Conservation (phyloP, 1,140 invertebrate species). For the Helicorthomorpha holstii region DNA sequence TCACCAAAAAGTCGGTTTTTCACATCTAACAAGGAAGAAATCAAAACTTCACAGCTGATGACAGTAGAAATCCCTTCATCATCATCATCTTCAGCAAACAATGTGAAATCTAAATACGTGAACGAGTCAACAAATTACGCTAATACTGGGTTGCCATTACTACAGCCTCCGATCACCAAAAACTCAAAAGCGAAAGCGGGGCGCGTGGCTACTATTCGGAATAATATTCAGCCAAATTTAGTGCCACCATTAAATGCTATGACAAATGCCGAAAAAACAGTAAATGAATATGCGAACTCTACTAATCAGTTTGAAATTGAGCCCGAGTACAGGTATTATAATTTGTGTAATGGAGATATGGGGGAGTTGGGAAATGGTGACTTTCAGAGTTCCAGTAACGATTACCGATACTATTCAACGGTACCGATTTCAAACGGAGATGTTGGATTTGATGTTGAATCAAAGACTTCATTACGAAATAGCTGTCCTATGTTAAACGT, state of each 20-base stretch:
- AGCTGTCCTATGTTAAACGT: conserved; percentile 7
- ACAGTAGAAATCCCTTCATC: conserved; percentile 22
- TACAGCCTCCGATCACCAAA: background rate
- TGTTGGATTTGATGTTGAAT: background rate
- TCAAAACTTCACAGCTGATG: conserved; percentile 11
- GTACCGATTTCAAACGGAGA: background rate
- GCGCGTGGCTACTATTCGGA: background rate
- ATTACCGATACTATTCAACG: background rate
- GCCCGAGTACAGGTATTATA: background rate
- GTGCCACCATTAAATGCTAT: background rate
- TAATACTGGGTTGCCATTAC: too few relatives aligned
- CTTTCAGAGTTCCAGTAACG: background rate
- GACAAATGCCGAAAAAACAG: background rate
- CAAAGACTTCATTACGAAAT: background rate
- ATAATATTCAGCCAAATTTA: background rate
- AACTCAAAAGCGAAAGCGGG: background rate
- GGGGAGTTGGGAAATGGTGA: background rate
- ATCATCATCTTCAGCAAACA: background rate
- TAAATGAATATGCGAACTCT: background rate
- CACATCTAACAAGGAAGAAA: background rate
- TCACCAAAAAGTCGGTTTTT: background rate
- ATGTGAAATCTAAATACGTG: background rate
- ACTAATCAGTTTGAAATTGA: too few relatives aligned
- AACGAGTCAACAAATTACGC: background rate
- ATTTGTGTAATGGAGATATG: background rate